These are phyloP conservation scores for Trididemnum clinides DNA, from an alignment of 23 tunicate genomes.

Conservation along the genomic window DNA sequence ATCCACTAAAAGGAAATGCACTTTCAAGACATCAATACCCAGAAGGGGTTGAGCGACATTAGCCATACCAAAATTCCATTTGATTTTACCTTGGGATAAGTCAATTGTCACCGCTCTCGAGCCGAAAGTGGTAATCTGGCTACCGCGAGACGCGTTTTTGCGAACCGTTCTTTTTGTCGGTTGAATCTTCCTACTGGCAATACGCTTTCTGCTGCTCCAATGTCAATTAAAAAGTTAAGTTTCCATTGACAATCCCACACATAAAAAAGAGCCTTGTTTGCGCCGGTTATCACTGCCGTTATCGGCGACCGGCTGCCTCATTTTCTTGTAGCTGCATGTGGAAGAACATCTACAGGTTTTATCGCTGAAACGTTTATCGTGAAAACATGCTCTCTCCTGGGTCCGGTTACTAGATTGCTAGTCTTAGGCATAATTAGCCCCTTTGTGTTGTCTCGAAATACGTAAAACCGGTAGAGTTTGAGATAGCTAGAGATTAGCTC, in stretches of 20 bases:
- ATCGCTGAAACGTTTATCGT: not conserved
- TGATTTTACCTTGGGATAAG: not conserved
- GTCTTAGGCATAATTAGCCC: too few species aligned
- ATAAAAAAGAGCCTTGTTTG: not conserved
- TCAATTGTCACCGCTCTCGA: not conserved
- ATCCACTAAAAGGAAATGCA: not conserved
- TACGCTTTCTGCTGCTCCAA: not conserved
- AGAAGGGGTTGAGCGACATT: not conserved
- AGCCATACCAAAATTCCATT: not conserved
- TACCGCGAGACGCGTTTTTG: not conserved
- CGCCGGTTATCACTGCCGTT: not conserved
- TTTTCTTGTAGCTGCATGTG: not conserved
- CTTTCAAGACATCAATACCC: not conserved
- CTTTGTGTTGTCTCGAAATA: too few species aligned
- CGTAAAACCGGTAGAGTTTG: not conserved
- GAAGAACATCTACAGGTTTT: not conserved
- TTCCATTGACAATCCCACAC: not conserved
- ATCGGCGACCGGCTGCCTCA: not conserved
- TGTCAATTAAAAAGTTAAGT: not conserved
- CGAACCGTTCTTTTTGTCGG: not conserved
- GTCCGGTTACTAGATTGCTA: not conserved
- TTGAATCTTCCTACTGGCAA: too few species aligned
- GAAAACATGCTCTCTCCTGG: not conserved
- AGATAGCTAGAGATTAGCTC: not conserved
- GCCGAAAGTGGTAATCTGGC: not conserved